Conservation (phyloP, 2,113 vertebrate species). For the Xyliphius kryptos region DNA sequence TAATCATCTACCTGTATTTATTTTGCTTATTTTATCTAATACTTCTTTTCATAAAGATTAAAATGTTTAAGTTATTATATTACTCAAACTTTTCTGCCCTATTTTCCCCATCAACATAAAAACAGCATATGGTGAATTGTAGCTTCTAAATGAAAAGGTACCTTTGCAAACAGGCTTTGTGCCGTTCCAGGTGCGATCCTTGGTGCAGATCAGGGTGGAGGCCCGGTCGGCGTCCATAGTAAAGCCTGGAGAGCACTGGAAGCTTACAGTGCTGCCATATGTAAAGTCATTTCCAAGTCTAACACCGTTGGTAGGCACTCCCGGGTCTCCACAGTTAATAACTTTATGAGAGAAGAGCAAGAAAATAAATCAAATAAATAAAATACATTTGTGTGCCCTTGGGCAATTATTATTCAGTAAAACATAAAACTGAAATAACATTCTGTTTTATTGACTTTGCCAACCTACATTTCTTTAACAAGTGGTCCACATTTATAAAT, state of each 20-base stretch:
- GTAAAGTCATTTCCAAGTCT: conserved; percentile 81
- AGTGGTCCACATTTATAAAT: too few relatives aligned
- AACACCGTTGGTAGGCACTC: conserved; percentile 85
- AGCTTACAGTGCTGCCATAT: conserved; percentile 76
- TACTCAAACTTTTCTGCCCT: too few relatives aligned
- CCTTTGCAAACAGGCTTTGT: conserved; percentile 91
- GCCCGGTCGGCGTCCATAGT: conserved; percentile 85
- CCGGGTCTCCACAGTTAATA: conserved; percentile 92
- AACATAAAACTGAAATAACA: too few relatives aligned
- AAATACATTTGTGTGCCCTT: too few relatives aligned
- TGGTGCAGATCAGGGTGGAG: conserved; percentile 81
- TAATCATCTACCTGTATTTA: too few relatives aligned
- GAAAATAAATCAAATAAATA: conserved; percentile 1
- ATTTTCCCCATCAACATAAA: not conserved
- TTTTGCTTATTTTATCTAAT: too few relatives aligned
- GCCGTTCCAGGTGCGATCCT: conserved; percentile 92
- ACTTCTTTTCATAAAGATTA: too few relatives aligned
- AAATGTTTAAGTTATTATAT: too few relatives aligned
- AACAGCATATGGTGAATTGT: not conserved
- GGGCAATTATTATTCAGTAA: too few relatives aligned
- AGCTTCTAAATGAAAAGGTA: conserved; percentile 36
- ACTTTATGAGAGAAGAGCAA: conserved; percentile 60
- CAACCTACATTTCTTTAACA: too few relatives aligned
- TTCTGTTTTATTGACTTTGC: too few relatives aligned
- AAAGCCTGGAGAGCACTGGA: conserved; percentile 85